Conservation (phyloP, 2,888 invertebrate genomes). For the Meteorus colon region DNA sequence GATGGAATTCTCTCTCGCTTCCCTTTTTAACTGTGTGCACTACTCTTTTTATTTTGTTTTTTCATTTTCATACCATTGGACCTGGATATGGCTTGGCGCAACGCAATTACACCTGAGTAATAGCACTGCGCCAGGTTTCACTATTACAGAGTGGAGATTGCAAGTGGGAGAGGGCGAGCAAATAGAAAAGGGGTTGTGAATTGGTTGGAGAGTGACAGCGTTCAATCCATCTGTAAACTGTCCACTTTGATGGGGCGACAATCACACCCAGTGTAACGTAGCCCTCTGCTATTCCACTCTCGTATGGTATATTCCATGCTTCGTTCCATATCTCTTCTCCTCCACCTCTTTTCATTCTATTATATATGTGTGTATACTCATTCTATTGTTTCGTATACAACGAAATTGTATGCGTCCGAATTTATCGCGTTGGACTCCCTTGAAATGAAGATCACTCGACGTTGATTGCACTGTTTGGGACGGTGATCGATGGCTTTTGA, state of each 20-base stretch:
- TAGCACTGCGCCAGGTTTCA: conserved; percentile 55
- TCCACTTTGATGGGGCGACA: conserved; percentile 72
- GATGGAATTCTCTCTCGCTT: conserved; percentile 24
- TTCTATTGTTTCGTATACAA: conserved; percentile 66
- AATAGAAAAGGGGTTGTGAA: conserved; percentile 21
- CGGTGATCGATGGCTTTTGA: conserved; percentile 39
- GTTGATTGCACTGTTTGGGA: conserved; percentile 62
- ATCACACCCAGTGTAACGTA: conserved; percentile 70
- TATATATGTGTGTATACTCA: conserved; percentile 43
- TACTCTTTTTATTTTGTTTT: conserved; percentile 38
- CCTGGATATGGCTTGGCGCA: conserved; percentile 46
- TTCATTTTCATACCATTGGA: conserved; percentile 52
- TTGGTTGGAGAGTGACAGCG: conserved; percentile 49
- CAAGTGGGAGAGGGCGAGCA: conserved; percentile 34
- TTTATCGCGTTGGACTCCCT: conserved; percentile 56
- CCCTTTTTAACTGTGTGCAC: not conserved
- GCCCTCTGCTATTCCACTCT: conserved; percentile 45
- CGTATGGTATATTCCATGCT: conserved; percentile 10
- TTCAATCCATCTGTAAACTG: conserved; percentile 72
- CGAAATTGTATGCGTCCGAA: conserved; percentile 65
- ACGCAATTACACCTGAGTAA: conserved; percentile 70
- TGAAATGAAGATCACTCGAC: conserved; percentile 67
- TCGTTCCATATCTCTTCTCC: conserved; percentile 21
- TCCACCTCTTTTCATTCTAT: conserved; percentile 26
- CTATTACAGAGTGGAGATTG: conserved; percentile 49